Percentiles rank a stretch among this genome's conserved stretches.
Conservation (phyloP, 2,113 vertebrate species). For the Polypterus bichir region DNA sequence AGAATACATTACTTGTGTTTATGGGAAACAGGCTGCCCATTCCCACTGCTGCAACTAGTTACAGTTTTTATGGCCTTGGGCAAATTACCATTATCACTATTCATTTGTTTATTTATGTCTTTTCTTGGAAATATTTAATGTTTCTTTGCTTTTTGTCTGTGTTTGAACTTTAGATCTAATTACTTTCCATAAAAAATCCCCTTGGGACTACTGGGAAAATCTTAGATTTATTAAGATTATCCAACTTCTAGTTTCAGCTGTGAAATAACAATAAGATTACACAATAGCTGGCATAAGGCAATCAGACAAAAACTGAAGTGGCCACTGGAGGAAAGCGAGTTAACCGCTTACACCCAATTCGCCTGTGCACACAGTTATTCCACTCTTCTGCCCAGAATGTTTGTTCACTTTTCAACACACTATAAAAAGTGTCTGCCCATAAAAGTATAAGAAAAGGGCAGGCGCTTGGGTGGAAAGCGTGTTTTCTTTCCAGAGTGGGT, state of each 20-base stretch:
- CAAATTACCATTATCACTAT: neutral
- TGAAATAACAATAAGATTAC: neutral
- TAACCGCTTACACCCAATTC: neutral
- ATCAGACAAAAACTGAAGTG: neutral
- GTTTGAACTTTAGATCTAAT: neutral
- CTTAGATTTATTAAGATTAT: neutral
- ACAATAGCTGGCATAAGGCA: neutral
- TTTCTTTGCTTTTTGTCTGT: neutral
- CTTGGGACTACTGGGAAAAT: neutral
- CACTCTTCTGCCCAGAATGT: neutral
- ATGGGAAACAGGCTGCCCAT: neutral
- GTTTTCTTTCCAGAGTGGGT: no score
- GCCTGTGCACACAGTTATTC: neutral
- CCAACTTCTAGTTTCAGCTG: neutral
- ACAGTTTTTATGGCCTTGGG: neutral
- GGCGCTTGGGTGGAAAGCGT: no score
- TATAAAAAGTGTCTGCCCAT: neutral
- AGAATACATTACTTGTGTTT: neutral
- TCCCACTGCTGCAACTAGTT: neutral
- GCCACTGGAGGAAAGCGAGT: neutral
- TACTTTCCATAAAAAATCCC: neutral
- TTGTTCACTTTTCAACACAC: neutral
- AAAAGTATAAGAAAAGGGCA: no score
- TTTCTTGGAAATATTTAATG: neutral
- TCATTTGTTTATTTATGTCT: neutral